Evolutionary conservation across 2,888 invertebrate genomes (phyloP), one percentile per base, ranked within the genome.

Genomic region (Antheraea yamamai): DNA sequence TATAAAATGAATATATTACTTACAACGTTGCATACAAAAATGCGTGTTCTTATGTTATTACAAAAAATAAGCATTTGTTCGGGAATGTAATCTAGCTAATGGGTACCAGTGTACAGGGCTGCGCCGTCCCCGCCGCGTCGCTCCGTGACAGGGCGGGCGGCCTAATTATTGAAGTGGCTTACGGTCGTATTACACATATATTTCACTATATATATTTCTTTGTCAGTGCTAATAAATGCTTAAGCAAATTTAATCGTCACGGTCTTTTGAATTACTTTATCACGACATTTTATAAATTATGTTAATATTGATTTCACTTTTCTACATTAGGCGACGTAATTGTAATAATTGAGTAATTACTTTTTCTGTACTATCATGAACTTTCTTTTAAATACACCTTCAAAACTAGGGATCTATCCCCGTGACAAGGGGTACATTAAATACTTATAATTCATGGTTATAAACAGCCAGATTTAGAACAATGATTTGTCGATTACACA

Each of bases 1-100:
- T 55, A 30, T 18, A 35, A 10, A 64, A 70, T 35, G 18, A 55
- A 55, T 58, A 58, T 8, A 4, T 58, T 18, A 26, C 71, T 39
- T n/a, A 52, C 70, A 47, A 35, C 8, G 20, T 61, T 51, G 51
- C 71, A 64, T 64, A 12, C 39, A 8, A 39, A 58, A 26, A 51
- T 51, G 35, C n/a, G 51, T 26, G 74, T 47, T 47, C 55, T 20
- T 58, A 30, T 74, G 39, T 72, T 66, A 30, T 72, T 71, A 74
- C 47, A 74, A 72, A 72, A 72, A 61, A 75, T 75, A 51, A 72
- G 61, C 74, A 61, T 75, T 75, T 30, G 47, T 18, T 55, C 61
- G 71, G 30, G 51, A 72, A 75, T 58, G 74, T 75, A 75, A 75
- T 75, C 72, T 51, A 26, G 39, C 72, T 75, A 72, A 75, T 75